Percentiles rank a stretch among this genome's conserved stretches.
phyloP scores from a whole-genome alignment of 30 jellyfish, hydroid and myxozoan species.

The Hydractinia symbiolongicarpus region DNA sequence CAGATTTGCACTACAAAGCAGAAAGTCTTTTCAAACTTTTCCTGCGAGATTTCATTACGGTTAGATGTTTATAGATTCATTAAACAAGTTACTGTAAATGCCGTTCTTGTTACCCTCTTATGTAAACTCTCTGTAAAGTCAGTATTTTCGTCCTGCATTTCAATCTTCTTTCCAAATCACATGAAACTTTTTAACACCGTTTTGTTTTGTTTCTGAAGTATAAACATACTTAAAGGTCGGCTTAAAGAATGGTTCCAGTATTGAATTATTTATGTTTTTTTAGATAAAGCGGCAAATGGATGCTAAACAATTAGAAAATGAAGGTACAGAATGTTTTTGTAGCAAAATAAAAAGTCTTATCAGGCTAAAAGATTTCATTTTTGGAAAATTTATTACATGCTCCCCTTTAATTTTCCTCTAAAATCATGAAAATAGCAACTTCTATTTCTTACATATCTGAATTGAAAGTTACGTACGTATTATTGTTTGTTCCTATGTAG shows the following conservation, averaged over 20 bases:
- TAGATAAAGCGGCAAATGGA: conserved; percentile 22
- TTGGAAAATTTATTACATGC: too few relatives aligned
- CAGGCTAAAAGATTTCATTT: too few relatives aligned
- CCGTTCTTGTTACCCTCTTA: background rate
- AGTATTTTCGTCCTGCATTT: background rate
- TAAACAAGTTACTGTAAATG: background rate
- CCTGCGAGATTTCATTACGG: conserved; percentile 13
- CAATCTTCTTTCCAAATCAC: too few relatives aligned
- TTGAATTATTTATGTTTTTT: background rate
- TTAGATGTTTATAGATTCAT: conserved; percentile 7
- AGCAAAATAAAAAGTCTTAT: too few relatives aligned
- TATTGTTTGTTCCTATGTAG: too few relatives aligned
- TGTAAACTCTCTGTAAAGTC: background rate
- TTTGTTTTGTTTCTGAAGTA: too few relatives aligned
- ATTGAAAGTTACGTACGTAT: too few relatives aligned
- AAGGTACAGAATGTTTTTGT: background rate
- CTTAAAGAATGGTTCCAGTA: background rate
- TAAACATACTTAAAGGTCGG: background rate
- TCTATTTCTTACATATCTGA: too few relatives aligned
- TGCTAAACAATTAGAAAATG: conserved; percentile 29
- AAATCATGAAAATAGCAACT: too few relatives aligned
- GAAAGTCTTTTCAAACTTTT: conserved; percentile 55
- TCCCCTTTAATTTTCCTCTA: too few relatives aligned
- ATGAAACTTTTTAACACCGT: too few relatives aligned
- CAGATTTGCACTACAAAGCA: conserved; percentile 72